phyloP scores from a whole-genome alignment of 2,797 vertebrate species.

The Acipenser transmontanus region DNA sequence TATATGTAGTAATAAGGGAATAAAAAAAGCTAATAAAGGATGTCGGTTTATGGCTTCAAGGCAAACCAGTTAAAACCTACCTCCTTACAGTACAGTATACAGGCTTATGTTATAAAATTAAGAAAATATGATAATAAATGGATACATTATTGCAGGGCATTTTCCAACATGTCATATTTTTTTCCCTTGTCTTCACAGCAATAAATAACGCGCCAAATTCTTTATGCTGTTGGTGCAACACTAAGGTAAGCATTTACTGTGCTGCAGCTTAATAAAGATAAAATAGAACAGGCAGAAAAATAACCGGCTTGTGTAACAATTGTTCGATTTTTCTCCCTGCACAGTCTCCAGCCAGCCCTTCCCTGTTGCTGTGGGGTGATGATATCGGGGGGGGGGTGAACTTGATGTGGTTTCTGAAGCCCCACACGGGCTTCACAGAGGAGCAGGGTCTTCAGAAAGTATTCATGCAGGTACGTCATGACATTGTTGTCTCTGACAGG shows the following conservation, averaged over 20 bases:
- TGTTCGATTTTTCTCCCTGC: not conserved
- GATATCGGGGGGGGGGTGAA: slow-evolving; percentile 45
- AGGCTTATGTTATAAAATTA: no score
- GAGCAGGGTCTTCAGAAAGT: slow-evolving; percentile 33
- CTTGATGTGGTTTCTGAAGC: slow-evolving; percentile 47
- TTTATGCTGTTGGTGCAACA: slow-evolving; percentile 33
- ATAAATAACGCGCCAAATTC: slow-evolving; percentile 33
- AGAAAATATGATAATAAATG: no score
- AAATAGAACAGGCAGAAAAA: no score
- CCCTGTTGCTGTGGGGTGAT: slow-evolving; percentile 49
- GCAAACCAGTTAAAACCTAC: no score
- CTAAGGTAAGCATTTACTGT: slow-evolving; percentile 23
- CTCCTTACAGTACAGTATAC: no score
- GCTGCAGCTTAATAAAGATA: no score
- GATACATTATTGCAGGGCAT: no score
- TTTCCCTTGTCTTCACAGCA: slow-evolving; percentile 21
- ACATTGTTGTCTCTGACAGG: not conserved
- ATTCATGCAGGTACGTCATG: slow-evolving; percentile 40
- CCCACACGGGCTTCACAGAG: slow-evolving; percentile 31
- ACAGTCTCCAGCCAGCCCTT: slow-evolving; percentile 36
- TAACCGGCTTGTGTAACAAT: no score
- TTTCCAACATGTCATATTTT: not conserved
- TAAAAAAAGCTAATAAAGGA: no score
- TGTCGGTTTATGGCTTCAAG: no score
- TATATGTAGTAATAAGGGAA: not conserved